Conservation (phyloP, 2,888 invertebrate species). For the Drosophila mayaguana region DNA sequence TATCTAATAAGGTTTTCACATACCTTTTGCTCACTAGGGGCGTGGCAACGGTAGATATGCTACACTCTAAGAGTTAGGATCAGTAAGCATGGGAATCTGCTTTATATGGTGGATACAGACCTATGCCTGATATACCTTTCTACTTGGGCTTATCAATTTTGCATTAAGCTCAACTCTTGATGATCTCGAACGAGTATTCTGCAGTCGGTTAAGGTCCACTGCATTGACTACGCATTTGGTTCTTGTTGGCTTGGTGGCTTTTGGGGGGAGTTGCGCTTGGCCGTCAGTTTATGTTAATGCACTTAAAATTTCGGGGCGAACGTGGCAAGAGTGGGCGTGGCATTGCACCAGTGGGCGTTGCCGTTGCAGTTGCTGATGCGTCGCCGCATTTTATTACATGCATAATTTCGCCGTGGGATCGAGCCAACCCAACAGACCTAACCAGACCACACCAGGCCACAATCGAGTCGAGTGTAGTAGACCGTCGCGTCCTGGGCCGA, state of each 20-base stretch:
- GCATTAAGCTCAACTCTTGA: background rate
- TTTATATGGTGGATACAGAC: background rate
- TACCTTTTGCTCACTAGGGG: no score
- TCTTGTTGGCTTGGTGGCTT: background rate
- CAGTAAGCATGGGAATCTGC: no score
- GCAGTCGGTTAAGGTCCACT: background rate
- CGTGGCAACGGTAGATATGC: no score
- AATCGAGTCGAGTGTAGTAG: background rate
- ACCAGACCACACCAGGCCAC: constrained; percentile 14
- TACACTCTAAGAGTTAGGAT: no score
- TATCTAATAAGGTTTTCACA: no score
- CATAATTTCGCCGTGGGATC: constrained; percentile 83
- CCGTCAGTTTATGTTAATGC: constrained; percentile 82
- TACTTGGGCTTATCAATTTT: background rate
- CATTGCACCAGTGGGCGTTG: constrained; percentile 38
- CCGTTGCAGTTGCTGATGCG: constrained; percentile 65
- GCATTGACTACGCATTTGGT: background rate
- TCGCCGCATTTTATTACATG: constrained; percentile 83
- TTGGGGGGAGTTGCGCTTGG: constrained; percentile 11
- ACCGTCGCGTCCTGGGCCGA: constrained; percentile 17
- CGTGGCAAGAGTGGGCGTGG: constrained; percentile 62
- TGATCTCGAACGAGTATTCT: background rate
- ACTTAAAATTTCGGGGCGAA: constrained; percentile 75
- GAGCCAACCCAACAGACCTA: constrained; percentile 2
- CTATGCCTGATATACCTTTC: background rate